Evolutionary conservation across 2,888 invertebrate genomes (phyloP), one percentile per base, ranked within the genome.

Genomic region (Caenorhabditis wallacei): DNA sequence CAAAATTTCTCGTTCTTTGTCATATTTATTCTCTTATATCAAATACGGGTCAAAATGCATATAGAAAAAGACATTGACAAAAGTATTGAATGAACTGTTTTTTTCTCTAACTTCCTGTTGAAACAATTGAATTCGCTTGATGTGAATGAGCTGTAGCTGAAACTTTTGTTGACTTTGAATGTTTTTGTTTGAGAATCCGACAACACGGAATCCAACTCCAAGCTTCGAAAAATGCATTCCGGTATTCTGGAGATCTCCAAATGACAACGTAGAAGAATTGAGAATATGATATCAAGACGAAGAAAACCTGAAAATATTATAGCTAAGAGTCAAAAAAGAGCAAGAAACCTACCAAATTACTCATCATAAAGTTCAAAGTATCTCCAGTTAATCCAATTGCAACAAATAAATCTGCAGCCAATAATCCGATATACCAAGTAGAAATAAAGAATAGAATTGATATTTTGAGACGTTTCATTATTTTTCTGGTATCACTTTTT

Each of bases 201-300:
- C 76, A 76, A 20, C 76, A 76, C 4, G 76, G 68, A 76, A 76
- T 69, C 40, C 68, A 76, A 16, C 76, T 76, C 76, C 76, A 79
- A 0, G 48, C 35, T 16, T 63, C 79, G 3, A 79, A 30, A 26
- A 80, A 80, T 0, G 71, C 72, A 16, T 57, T 72, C 11, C 80
- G 66, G 51, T 80, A 80, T 16, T 80, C 80, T 20, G 56, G 30
- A 18, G 80, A 80, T 43, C 80, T 64, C 80, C 80, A 80, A 22
- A 80, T 72, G 51, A 80, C 68, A 35, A 80, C 48, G 35, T 80
- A 80, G 72, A 80, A 80, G 35, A 69, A 71, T 59, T 80, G 80
- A 3, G 80, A 66, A 20, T 80, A 80, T 37, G 66, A 71, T 24
- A 80, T 66, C 11, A 80, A 18, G 10, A 72, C 79, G 48, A 72